Evolutionary conservation across 2,113 vertebrate genomes (phyloP).

Genomic region (Otocyon megalotis): DNA sequence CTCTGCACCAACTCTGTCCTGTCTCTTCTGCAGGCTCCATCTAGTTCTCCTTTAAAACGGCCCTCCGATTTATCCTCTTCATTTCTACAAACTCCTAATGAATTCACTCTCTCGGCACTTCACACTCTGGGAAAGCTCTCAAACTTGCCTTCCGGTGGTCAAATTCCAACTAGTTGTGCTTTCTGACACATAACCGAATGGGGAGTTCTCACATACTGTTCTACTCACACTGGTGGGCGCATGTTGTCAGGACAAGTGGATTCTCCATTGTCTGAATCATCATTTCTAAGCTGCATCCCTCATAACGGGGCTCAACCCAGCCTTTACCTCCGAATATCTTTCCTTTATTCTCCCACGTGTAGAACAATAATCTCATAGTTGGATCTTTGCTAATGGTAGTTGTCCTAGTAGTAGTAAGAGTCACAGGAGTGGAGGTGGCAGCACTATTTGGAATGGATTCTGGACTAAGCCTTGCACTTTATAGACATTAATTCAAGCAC

Average conservation of each 20-base stretch:
- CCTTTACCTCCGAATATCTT: not conserved
- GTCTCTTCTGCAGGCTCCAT: not conserved
- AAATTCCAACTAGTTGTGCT: accelerated
- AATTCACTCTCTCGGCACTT: no score
- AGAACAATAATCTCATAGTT: not conserved
- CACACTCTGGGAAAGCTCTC: not conserved
- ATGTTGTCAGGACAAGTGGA: not conserved
- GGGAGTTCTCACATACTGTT: not conserved
- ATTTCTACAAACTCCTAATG: not conserved
- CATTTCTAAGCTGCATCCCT: not conserved
- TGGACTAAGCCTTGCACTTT: not conserved
- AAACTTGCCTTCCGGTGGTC: not conserved
- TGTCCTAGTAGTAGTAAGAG: not conserved
- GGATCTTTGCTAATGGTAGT: not conserved
- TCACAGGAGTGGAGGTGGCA: not conserved
- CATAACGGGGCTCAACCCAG: not conserved
- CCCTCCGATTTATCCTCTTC: not conserved
- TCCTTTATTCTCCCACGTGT: not conserved
- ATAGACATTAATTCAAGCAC: not conserved
- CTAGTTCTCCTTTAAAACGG: not conserved
- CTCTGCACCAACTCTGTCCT: not conserved
- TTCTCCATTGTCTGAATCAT: not conserved
- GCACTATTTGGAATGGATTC: not conserved
- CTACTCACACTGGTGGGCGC: accelerated
- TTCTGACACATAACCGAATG: accelerated